Evolutionary conservation across 2,113 vertebrate genomes (phyloP), one percentile per base, ranked within the genome.

Genomic region (Oostethus manadensis): DNA sequence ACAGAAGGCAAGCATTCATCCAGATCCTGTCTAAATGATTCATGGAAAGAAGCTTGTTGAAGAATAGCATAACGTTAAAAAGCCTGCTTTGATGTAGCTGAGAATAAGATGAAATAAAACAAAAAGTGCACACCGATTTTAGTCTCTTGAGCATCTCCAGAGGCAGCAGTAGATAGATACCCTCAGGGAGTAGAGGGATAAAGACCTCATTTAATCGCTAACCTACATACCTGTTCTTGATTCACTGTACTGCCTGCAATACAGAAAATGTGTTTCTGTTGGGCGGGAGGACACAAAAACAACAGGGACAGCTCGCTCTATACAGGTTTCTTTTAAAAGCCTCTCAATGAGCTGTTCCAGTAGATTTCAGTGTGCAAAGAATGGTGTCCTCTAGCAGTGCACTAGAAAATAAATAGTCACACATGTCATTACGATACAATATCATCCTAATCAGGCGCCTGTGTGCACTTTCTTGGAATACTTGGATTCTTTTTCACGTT

Each of bases 141-240:
- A 58, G 67, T 53, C 10, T 58, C 16, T n/a, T n/a, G n/a, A n/a
- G 10, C 1, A 8, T 68, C 67, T 66, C 71, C 23, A 26, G 62
- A 70, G 71, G 70, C 64, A n/a, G 29, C 23, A 10, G 33, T 29
- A n/a, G n/a, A n/a, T n/a, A n/a, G n/a, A n/a, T n/a, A 22, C 54
- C 72, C 70, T 46, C 33, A 56, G 76, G 74, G 60, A 29, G 53
- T 14, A 40, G 66, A 64, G 51, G 63, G 51, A 81, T 71, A 72
- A 60, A 40, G 23, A 51, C 42, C 58, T 64, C 60, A 80, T 78
- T 69, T 73, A 72, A 74, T 73, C 29, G 69, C 70, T 73, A 58
- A 78, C 74, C 70, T 74, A 18, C 63, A 58, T 70, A 58, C 54
- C 56, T 64, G 71, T 66, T 75, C 74, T 80, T 79, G 68, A 83